Percentiles rank a stretch among this genome's conserved stretches.
These are phyloP conservation scores for Cheumatopsyche charites DNA, from an alignment of 1,140 invertebrate genomes.

Conservation along the genomic window DNA sequence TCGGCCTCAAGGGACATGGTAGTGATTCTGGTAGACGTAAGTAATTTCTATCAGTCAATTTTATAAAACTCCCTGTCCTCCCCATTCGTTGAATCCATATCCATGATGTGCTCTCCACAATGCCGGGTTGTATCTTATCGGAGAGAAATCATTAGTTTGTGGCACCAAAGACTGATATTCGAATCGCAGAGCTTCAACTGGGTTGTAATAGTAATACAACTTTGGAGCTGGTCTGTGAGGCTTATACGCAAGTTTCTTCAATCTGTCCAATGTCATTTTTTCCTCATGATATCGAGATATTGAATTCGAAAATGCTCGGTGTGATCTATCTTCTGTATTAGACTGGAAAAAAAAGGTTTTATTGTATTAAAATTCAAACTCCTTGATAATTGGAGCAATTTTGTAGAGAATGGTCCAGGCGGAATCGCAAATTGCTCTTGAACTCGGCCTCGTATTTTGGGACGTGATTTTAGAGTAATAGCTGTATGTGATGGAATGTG, in stretches of 20 bases:
- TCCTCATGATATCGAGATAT: slow-evolving; percentile 10
- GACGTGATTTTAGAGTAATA: not conserved
- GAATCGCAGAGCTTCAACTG: slow-evolving; percentile 35
- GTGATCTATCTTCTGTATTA: not conserved
- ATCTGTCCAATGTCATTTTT: not conserved
- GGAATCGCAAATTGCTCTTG: not conserved
- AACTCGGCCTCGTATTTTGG: slow-evolving; percentile 9
- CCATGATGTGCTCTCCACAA: slow-evolving; percentile 37
- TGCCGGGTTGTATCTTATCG: slow-evolving; percentile 33
- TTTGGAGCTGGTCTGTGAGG: slow-evolving; percentile 2
- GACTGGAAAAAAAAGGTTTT: not conserved
- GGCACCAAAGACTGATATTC: slow-evolving; percentile 42
- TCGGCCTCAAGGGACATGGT: slow-evolving; percentile 65
- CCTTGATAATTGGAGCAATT: too few relatives aligned
- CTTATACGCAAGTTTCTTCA: slow-evolving; percentile 20
- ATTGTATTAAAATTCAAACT: not conserved
- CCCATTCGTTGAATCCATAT: slow-evolving; percentile 47
- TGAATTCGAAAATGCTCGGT: not conserved
- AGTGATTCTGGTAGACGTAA: slow-evolving; percentile 67
- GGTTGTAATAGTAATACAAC: slow-evolving; percentile 36
- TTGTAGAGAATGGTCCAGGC: not conserved
- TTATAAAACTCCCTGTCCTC: slow-evolving; percentile 31
- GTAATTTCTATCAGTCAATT: slow-evolving; percentile 46
- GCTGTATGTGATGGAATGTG: slow-evolving; percentile 6
- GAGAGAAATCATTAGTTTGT: slow-evolving; percentile 39